These are phyloP conservation scores for Hyles lineata DNA, from an alignment of 2,888 invertebrate species.

Conservation along the genomic window DNA sequence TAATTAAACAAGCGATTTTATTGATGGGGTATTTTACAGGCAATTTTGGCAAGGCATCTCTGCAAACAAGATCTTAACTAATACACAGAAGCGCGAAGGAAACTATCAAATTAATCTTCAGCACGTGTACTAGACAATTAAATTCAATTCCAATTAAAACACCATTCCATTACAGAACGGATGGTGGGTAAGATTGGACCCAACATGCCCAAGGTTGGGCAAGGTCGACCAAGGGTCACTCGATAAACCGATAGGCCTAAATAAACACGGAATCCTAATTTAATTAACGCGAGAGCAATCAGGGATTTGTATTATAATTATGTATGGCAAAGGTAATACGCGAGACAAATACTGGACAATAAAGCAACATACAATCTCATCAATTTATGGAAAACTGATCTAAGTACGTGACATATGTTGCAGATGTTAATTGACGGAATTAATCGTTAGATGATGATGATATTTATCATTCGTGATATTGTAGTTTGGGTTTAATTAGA, in stretches of 20 bases:
- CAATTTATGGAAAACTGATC: too few species aligned
- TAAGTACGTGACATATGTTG: too few species aligned
- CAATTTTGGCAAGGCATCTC: too few species aligned
- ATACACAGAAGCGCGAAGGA: background rate
- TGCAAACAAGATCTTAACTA: background rate
- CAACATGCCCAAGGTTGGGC: slow-evolving; percentile 36
- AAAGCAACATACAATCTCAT: slow-evolving; percentile 30
- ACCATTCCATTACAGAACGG: slow-evolving; percentile 21
- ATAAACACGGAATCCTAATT: slow-evolving; percentile 58
- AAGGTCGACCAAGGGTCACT: slow-evolving; percentile 49
- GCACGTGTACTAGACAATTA: background rate
- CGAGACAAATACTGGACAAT: slow-evolving; percentile 7
- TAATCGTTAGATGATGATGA: too few species aligned
- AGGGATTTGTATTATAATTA: slow-evolving; percentile 50
- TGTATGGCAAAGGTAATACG: slow-evolving; percentile 33
- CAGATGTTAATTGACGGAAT: too few species aligned
- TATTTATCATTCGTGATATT: too few species aligned
- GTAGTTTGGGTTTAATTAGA: too few species aligned
- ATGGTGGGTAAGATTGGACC: slow-evolving; percentile 30
- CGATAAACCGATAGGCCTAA: slow-evolving; percentile 58
- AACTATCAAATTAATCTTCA: background rate
- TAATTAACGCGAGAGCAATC: slow-evolving; percentile 58
- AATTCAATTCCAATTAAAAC: slow-evolving; percentile 10
- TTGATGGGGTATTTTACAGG: too few species aligned
- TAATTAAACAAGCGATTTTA: too few species aligned